These are phyloP conservation scores for Mylabris sibirica DNA, from an alignment of 2,888 invertebrate species.

Conservation along the genomic window DNA sequence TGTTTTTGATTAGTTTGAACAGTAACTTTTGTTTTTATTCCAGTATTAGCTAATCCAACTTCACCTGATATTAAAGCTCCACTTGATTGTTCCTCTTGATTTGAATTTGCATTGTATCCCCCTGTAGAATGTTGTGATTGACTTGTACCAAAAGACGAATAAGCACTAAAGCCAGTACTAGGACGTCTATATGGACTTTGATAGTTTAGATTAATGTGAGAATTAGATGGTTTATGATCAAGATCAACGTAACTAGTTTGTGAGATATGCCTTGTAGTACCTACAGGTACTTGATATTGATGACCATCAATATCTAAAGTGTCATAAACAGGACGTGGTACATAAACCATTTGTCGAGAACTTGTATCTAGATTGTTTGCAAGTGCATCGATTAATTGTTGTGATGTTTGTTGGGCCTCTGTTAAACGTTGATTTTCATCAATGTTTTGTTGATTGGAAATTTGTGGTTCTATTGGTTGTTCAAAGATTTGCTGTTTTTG, in stretches of 20 bases:
- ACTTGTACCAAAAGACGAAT: background rate
- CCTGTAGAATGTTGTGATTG: background rate
- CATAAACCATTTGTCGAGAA: slow-evolving; percentile 23
- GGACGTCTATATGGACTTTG: background rate
- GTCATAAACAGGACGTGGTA: slow-evolving; percentile 15
- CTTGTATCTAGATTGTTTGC: slow-evolving; percentile 24
- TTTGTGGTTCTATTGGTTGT: slow-evolving; percentile 21
- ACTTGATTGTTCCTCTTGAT: background rate
- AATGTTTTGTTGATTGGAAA: slow-evolving; percentile 15
- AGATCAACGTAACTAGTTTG: background rate
- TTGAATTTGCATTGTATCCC: background rate
- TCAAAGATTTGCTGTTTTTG: slow-evolving; percentile 9
- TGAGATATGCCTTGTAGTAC: background rate
- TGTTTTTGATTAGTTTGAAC: background rate
- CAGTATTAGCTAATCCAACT: background rate
- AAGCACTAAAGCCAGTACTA: background rate
- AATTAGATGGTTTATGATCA: background rate
- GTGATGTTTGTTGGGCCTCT: slow-evolving; percentile 41
- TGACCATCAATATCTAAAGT: background rate
- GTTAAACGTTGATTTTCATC: slow-evolving; percentile 17
- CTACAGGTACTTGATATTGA: background rate
- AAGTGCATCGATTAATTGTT: slow-evolving; percentile 34
- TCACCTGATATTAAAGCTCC: background rate
- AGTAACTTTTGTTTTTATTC: background rate
- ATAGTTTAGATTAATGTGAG: background rate